Base-by-base conservation (phyloP, 1,140 invertebrate genomes). In the Drosophila leontia region DNA sequence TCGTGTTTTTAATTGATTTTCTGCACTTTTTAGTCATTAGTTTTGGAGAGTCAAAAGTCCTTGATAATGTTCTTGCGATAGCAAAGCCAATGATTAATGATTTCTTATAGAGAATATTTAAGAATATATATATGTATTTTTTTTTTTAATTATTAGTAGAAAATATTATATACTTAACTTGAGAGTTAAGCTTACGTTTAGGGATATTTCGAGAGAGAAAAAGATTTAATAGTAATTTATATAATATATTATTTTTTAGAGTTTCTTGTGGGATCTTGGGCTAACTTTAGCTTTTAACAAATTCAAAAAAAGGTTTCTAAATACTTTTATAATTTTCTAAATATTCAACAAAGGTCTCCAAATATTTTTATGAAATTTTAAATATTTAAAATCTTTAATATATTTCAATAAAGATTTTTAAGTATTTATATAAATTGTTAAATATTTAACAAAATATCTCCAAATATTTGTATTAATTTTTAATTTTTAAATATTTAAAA, bases 1-100 rank as follows among this genome's bases (percentile, higher is more conserved):
- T 32, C 51, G 9, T 80, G 69, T 80, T 82, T 87, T 82, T 86
- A 86, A 86, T 86, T 86, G 83, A 86, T 86, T 86, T 86, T 88
- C 75, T 79, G 78, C 82, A 77, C 63, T 64, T 71, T 71, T 69
- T 34, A 19, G 50, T 84, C 81, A 84, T 83, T 83, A 84, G 71
- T 62, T 55, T 55, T 44, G 39, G 19, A 12, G 26, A 45, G 37
- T 64, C 63, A 2, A 13, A 4, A 39, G 19, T 56, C 75, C 45
- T 13, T 44, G 55, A 48, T 53, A 41, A 35, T 29, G 17, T 12
- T 9, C 5, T 9, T 11, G 48, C 68, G 80, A 82, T 82, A 82
- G 19, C 60, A 55, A 42, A 12, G 15, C 26, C 12, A 67, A 67
- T 75, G 58, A 72, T 72, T 72, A 72, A 72, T 75, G 44, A 32